Base-by-base conservation (phyloP, 37 sponge, comb jelly and placozoan genomes). In the Diacarnus erythraeanus region DNA sequence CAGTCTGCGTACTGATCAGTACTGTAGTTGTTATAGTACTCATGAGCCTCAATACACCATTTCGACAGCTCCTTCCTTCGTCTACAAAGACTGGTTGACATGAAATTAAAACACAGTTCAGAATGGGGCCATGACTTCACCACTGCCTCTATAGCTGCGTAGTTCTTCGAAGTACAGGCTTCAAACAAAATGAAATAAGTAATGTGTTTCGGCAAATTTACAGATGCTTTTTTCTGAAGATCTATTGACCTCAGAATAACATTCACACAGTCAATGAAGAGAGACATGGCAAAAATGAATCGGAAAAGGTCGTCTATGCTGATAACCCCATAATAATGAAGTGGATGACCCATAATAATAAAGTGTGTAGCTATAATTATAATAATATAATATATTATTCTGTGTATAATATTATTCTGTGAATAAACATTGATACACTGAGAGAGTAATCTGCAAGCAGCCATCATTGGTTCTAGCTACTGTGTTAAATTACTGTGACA, bases 111-210 rank as follows among this genome's bases (percentile, higher is more conserved):
- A n/a, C 42, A 35, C 23, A 71, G 18, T 39, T 40, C 43, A 23
- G 71, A 39, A 71, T 71, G 71, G 15, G 71, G 71, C 71, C 71
- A 71, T 40, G 71, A 40, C 2, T 12, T n/a, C 43, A 71, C 71
- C 9, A 71, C 25, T 12, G 21, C 26, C 22, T 38, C 43, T n/a
- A 71, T 42, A 41, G 71, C 71, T 71, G 1, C 26, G 27, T 21
- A 9, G 42, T 39, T 71, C 38, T 40, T 29, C 8, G 3, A 22
- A 12, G 1, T 22, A 42, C 71, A 71, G 1, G 71, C 71, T 42
- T 71, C 42, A 42, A 42, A 42, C 43, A 71, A n/a, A n/a, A 71
- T 39, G 26, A 12, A 71, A 22, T 40, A n/a, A 9, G 71, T 21
- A 41, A 71, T 71, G 25, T 25, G 38, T 27, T 42, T 40, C 1